phyloP scores from a whole-genome alignment of 2,797 vertebrate genomes.

The Dendrocincla tyrannina region DNA sequence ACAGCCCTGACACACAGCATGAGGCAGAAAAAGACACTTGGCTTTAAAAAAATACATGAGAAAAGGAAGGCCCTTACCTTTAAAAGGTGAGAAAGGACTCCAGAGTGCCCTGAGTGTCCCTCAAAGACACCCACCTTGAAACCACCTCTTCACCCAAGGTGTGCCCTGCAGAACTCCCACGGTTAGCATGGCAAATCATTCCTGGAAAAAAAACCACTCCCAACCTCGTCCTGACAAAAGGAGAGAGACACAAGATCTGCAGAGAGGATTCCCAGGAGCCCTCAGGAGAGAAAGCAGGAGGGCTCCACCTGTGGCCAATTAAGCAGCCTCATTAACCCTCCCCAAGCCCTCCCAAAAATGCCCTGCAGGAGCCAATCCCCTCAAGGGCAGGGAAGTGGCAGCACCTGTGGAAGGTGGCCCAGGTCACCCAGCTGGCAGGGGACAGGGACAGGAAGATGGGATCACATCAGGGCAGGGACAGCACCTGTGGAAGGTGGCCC shows the following conservation, averaged over 20 bases:
- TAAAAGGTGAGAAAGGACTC: background rate
- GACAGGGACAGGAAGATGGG: too few relatives aligned
- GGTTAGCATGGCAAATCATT: background rate
- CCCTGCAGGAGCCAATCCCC: background rate
- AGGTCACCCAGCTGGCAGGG: too few relatives aligned
- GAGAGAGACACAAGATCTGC: background rate
- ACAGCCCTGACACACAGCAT: background rate
- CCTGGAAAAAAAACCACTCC: background rate
- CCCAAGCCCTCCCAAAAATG: background rate
- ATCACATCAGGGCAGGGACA: background rate
- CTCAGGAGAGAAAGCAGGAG: background rate
- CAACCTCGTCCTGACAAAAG: background rate
- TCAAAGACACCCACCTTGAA: background rate
- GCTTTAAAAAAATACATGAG: background rate
- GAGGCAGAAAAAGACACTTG: background rate
- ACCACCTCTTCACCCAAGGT: background rate
- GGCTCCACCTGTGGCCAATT: background rate
- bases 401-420: rapidly evolving
- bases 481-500: background rate
- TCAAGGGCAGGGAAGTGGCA: background rate
- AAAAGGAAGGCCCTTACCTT: background rate
- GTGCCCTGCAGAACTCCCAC: background rate
- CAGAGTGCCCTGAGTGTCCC: background rate
- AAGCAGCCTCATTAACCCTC: background rate
- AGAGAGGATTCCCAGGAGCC: background rate